Base-by-base conservation (phyloP, 1,140 invertebrate genomes). In the Adoxophyes honmai region DNA sequence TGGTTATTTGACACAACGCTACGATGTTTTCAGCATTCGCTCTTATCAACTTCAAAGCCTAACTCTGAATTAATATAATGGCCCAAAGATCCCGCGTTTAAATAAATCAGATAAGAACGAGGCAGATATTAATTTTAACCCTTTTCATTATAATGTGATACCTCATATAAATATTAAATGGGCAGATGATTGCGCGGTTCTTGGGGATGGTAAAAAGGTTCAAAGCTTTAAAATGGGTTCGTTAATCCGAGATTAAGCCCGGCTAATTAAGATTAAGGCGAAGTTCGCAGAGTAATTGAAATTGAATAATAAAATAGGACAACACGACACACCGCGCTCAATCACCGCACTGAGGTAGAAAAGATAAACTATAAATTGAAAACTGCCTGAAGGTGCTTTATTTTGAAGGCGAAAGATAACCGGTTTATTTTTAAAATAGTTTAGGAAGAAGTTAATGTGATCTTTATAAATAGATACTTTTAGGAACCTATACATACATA, bases 241-340 rank as follows among this genome's bases (percentile, higher is more conserved):
- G 18, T 11, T 48, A 11, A 48, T 48, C 42, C 16, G 4, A 18
- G 18, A 28, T 48, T 48, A 48, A 48, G n/a, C 18, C 5, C 18
- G 10, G 42, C 21, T 48, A 48, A 48, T 48, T 48, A 48, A 48
- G 42, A 48, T 48, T n/a, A 48, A 48, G 42, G 18, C n/a, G 42
- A 33, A n/a, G 2, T 13, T 44, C n/a, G 6, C 4, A 11, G 42
- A 48, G 28, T 21, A 6, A 28, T 11, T 28, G 42, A 48, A 9
- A n/a, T 28, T 7, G 9, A 13, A 15, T 39, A 9, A 14, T 13
- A 39, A 15, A 15, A 39, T 8, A 39, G 38, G 7, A 7, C 37
- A 16, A 39, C 13, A 15, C 13, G 15, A 7, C 38, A 10, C n/a
- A 9, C n/a, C 8, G 9, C 8, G n/a, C 8, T 36, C n/a, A 36